Evolutionary conservation across 1,140 invertebrate species (phyloP).

Genomic region (Trichogramma pretiosum): DNA sequence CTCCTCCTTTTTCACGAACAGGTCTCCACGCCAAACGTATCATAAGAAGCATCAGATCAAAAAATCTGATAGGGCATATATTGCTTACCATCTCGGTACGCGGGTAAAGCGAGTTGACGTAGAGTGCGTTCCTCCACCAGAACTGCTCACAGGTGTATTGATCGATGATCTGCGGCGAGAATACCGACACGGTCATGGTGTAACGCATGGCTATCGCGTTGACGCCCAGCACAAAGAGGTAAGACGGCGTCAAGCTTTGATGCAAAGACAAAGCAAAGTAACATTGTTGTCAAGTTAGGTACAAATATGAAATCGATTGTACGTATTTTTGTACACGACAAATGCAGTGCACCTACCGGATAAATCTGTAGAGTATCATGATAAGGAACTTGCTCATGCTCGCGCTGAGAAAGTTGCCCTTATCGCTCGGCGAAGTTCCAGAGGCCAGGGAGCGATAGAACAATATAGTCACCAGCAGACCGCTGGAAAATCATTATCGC

Average conservation of each 20-base stretch:
- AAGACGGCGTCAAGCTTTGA: constrained; percentile 65
- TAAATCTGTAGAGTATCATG: constrained; percentile 57
- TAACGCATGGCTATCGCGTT: constrained; percentile 63
- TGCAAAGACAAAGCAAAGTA: no score
- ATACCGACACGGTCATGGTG: constrained; percentile 55
- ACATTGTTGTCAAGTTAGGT: no score
- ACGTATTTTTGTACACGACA: no score
- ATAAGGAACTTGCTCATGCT: constrained; percentile 46
- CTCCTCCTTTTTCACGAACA: no score
- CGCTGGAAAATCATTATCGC: constrained; percentile 46
- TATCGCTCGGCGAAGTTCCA: constrained; percentile 38
- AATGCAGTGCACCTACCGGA: constrained; percentile 49
- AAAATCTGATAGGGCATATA: no score
- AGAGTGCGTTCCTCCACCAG: constrained; percentile 77
- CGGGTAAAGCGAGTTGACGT: constrained; percentile 72
- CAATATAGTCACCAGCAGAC: constrained; percentile 64
- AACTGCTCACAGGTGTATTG: constrained; percentile 65
- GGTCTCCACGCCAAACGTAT: no score
- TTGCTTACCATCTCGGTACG: constrained; percentile 59
- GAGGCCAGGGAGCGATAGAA: constrained; percentile 53
- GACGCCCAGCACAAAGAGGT: constrained; percentile 66
- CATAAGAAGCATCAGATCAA: no score
- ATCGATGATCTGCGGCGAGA: constrained; percentile 63
- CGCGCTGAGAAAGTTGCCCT: constrained; percentile 34
- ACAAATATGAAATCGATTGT: no score